Evolutionary conservation across 2,888 invertebrate species (phyloP), one percentile per base, ranked within the genome.

Genomic region (Phaedon cochleariae): DNA sequence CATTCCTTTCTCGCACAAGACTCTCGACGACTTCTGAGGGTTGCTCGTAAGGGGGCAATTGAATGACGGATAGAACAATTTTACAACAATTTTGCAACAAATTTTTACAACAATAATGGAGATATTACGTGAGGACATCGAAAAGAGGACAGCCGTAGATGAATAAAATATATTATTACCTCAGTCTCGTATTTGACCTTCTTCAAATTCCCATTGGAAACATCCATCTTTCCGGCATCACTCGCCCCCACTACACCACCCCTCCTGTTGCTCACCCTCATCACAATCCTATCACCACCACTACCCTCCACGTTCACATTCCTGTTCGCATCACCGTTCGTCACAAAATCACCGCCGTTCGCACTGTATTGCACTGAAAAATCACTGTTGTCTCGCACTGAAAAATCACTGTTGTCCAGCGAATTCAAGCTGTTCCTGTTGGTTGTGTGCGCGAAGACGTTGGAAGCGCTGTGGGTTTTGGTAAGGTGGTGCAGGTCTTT

Each of bases 381-480:
- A 26, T 26, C n/a, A n/a, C n/a, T n/a, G 46, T 66, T 61, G 73
- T 78, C 78, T 76, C 77, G 80, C 76, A 78, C 74, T 64, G 72
- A 64, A 62, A 72, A 74, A 63, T 75, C 72, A 72, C 74, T 75
- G 26, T 62, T 65, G 68, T 79, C 79, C 68, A 77, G 71, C 6
- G 77, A 76, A 58, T 76, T 76, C 45, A 79, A 73, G 72, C 79
- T 79, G 72, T 80, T 80, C 4, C 69, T 37, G 63, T 71, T 51
- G 62, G 63, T 31, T 22, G 69, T 75, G 62, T 81, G 76, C 9
- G 78, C 63, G 69, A 80, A 82, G 45, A 84, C 83, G 67, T 83
- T 83, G 26, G 81, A 82, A 57, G 83, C 83, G 76, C 83, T 83
- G 71, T 82, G 80, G 18, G 83, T 83, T 75, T 84, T 83, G 55